Conservation (phyloP, 2,113 vertebrate species). For the Alligator sinensis region DNA sequence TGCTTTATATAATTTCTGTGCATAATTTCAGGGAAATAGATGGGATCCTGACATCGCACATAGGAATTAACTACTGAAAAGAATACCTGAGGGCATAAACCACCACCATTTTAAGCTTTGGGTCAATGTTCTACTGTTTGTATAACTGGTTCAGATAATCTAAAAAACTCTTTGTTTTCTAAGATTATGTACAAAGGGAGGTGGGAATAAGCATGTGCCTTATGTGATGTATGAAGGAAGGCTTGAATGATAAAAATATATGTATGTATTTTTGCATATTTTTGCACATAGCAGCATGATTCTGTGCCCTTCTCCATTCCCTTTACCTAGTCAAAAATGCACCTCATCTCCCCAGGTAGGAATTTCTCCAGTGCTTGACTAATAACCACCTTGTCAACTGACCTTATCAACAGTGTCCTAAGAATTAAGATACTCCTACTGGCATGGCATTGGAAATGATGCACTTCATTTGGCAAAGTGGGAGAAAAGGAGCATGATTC, state of each 20-base stretch:
- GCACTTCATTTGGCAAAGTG: not conserved
- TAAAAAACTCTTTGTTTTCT: not conserved
- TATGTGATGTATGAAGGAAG: not conserved
- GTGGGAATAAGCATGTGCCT: not conserved
- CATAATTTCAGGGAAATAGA: not conserved
- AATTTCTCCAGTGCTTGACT: not conserved
- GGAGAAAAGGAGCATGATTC: not conserved
- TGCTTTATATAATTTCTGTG: not conserved
- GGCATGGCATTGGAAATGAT: not conserved
- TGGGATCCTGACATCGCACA: not conserved
- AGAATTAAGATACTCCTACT: not conserved
- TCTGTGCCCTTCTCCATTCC: not conserved
- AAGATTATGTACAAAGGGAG: not conserved
- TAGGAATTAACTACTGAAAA: not conserved
- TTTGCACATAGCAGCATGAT: not conserved
- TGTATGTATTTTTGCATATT: not conserved
- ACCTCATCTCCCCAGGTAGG: not conserved
- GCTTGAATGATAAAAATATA: not conserved
- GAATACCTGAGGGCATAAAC: not conserved
- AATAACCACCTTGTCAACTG: not conserved
- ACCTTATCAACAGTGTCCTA: not conserved
- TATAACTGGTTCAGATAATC: not conserved
- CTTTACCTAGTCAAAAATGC: not conserved
- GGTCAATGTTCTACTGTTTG: not conserved
- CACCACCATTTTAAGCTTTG: not conserved